These are phyloP conservation scores for Ahaetulla prasina DNA, from an alignment of 2,113 vertebrate genomes.

Conservation along the genomic window DNA sequence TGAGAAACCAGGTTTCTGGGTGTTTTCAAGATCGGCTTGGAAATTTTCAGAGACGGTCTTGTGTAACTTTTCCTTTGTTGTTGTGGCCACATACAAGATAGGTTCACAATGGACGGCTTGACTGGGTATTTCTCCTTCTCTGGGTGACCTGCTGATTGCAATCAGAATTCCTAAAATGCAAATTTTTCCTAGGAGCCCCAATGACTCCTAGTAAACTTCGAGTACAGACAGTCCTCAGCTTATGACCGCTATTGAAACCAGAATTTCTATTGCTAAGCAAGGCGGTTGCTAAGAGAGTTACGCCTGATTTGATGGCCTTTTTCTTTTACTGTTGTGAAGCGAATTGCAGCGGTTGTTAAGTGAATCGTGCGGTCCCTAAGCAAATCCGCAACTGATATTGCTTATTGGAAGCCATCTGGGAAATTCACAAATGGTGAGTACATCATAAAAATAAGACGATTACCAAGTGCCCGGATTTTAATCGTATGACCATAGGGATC, in stretches of 20 bases:
- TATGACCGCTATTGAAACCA: not conserved
- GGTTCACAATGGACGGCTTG: not conserved
- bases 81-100: too few relatives aligned
- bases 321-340: not conserved
- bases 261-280: not conserved
- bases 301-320: not conserved
- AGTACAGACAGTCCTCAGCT: not conserved
- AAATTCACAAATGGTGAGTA: too few relatives aligned
- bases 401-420: not conserved
- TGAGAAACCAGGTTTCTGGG: not conserved
- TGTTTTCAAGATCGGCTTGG: not conserved
- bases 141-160: not conserved
- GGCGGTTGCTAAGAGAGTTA: not conserved
- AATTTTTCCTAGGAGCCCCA: not conserved
- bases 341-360: not conserved
- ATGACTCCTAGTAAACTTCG: not conserved
- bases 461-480: not conserved
- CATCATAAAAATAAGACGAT: too few relatives aligned
- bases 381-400: not conserved
- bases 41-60: slow-evolving; percentile 8
- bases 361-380: not conserved
- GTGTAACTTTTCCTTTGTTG: not conserved
- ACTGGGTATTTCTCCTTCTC: not conserved
- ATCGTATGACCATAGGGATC: not conserved
- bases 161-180: not conserved